A percentile compares a stretch with the other conserved stretches of the same genome.
Conservation (phyloP, 2,888 invertebrate species). For the Tryphoninae sp. region DNA sequence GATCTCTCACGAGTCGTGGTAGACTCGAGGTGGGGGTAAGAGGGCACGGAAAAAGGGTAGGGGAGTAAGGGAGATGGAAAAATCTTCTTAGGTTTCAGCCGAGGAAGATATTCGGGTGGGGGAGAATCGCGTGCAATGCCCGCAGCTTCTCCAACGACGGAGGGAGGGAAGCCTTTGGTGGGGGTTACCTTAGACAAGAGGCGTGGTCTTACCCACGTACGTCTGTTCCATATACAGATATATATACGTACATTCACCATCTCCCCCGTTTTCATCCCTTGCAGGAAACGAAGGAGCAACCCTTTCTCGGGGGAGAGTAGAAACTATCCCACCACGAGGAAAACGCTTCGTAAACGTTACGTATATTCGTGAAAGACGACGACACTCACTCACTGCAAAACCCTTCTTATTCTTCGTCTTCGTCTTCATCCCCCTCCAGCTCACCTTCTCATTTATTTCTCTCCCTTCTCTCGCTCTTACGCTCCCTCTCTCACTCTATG, state of each 20-base stretch:
- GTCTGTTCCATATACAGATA: conserved; percentile 7
- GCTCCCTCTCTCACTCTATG: conserved; percentile 23
- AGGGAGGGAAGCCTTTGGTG: conserved; percentile 70
- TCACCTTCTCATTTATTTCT: conserved; percentile 54
- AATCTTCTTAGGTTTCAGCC: conserved; percentile 62
- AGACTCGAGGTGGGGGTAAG: conserved; percentile 53
- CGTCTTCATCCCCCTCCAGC: conserved; percentile 9
- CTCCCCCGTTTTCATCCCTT: conserved; percentile 42
- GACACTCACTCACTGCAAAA: conserved; percentile 61
- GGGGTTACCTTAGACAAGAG: conserved; percentile 81
- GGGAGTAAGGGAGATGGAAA: conserved; percentile 57
- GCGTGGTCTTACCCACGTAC: conserved; percentile 77
- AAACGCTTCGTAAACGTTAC: conserved; percentile 22
- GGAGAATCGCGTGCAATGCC: conserved; percentile 37
- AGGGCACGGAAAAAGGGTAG: conserved; percentile 44
- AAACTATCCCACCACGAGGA: conserved; percentile 39
- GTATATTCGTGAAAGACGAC: conserved; percentile 54
- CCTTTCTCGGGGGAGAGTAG: conserved; percentile 44
- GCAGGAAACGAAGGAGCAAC: conserved; percentile 34
- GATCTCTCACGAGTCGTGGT: conserved; percentile 43
- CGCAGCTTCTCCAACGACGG: conserved; percentile 63
- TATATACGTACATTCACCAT: conserved; percentile 29
- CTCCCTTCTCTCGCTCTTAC: conserved; percentile 12
- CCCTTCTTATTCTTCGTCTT: conserved; percentile 58
- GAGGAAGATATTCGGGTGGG: conserved; percentile 47